phyloP scores from a whole-genome alignment of 2,888 invertebrate species.

The Thymelicus lineola region DNA sequence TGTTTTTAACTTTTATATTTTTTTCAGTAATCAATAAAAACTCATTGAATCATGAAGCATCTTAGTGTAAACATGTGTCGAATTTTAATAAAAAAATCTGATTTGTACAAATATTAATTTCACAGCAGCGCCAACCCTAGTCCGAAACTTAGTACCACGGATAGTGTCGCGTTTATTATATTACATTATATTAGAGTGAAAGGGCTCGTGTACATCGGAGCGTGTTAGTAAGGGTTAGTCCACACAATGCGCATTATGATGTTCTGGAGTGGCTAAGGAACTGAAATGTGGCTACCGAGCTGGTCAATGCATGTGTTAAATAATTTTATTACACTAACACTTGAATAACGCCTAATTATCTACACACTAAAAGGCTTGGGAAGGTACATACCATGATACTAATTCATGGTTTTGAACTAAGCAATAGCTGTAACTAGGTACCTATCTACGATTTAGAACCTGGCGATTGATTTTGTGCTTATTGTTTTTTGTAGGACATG shows the following conservation, averaged over 20 bases:
- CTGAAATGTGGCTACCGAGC: slow-evolving; percentile 34
- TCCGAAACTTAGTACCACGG: slow-evolving; percentile 2
- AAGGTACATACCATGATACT: too few species aligned
- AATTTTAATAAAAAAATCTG: too few species aligned
- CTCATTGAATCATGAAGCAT: too few species aligned
- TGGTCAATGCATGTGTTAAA: slow-evolving; percentile 28
- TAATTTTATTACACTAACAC: slow-evolving; percentile 33
- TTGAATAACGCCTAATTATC: slow-evolving; percentile 35
- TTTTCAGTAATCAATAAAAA: too few species aligned
- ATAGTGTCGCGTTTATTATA: slow-evolving; percentile 36
- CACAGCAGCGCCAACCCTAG: slow-evolving; percentile 23
- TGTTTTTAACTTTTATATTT: too few species aligned
- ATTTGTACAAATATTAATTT: too few species aligned
- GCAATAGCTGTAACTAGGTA: too few species aligned
- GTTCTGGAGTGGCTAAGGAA: slow-evolving; percentile 22
- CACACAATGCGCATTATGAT: slow-evolving; percentile 38
- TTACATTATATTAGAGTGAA: slow-evolving; percentile 34
- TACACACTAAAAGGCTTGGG: not conserved
- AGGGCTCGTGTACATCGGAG: slow-evolving; percentile 27
- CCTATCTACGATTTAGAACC: too few species aligned
- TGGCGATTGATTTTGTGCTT: too few species aligned
- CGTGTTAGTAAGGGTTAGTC: slow-evolving; percentile 38
- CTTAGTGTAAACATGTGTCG: too few species aligned
- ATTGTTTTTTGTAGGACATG: too few species aligned
- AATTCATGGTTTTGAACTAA: too few species aligned